These are phyloP conservation scores for Thalassophryne amazonica DNA, from an alignment of 2,797 vertebrate genomes.

Conservation along the genomic window DNA sequence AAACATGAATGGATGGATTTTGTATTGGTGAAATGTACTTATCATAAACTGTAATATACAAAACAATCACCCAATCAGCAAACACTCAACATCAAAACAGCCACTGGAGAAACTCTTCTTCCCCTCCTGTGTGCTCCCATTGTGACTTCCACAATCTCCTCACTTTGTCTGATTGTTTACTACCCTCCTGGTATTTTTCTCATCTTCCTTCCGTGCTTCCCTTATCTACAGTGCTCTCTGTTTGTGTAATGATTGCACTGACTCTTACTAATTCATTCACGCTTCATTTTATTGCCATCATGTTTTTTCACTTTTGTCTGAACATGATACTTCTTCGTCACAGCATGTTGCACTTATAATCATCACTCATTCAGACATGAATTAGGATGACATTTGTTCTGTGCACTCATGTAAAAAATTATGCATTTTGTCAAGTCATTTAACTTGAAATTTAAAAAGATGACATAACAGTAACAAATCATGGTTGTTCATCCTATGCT, in stretches of 20 bases:
- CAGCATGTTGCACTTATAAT: conserved; percentile 8
- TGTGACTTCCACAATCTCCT: background rate
- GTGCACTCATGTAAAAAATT: conserved; percentile 2
- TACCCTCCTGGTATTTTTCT: background rate
- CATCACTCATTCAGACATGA: conserved; percentile 13
- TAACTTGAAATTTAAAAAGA: background rate
- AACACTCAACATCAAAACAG: conserved; percentile 11
- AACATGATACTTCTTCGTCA: conserved; percentile 11
- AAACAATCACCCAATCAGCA: conserved; percentile 18
- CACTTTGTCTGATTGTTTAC: conserved; percentile 2
- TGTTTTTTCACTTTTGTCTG: conserved; percentile 32
- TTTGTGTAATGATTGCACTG: background rate
- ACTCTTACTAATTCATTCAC: conserved; percentile 14
- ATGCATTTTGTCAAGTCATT: conserved; percentile 1
- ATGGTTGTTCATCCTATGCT: background rate
- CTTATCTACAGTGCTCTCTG: background rate
- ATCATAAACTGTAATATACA: background rate
- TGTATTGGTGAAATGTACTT: too few species aligned
- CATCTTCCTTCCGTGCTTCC: conserved; percentile 8
- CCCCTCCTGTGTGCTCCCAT: background rate
- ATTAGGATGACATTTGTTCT: conserved; percentile 17
- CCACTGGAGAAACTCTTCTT: conserved; percentile 2
- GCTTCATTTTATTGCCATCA: conserved; percentile 19
- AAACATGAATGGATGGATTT: conserved; percentile 12
- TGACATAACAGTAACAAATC: background rate